Conservation (phyloP, 1,140 invertebrate genomes). For the Pogonognathellus flavescens region DNA sequence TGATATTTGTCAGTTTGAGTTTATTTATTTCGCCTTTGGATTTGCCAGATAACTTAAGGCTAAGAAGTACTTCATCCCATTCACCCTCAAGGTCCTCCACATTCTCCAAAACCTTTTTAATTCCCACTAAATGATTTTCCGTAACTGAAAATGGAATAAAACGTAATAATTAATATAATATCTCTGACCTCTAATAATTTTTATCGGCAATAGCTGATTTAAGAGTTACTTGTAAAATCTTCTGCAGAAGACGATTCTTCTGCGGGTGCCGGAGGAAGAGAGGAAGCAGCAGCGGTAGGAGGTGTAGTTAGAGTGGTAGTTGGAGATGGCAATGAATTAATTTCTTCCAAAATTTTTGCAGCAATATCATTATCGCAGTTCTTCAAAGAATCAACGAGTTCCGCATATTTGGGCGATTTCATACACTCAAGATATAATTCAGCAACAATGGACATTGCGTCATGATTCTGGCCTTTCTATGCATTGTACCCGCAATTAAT, state of each 20-base stretch:
- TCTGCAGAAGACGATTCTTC: not conserved
- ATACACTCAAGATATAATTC: not conserved
- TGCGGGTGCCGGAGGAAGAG: not conserved
- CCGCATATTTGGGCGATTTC: not conserved
- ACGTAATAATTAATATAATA: not conserved
- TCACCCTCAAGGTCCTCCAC: not conserved
- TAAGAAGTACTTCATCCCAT: not conserved
- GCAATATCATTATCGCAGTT: not conserved
- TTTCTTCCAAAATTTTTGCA: not conserved
- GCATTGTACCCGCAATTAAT: too few relatives aligned
- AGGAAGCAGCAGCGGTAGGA: not conserved
- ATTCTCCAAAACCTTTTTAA: not conserved
- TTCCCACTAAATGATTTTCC: not conserved
- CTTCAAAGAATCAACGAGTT: not conserved
- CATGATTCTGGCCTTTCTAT: too few relatives aligned
- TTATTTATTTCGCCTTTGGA: not conserved
- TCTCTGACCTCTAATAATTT: not conserved
- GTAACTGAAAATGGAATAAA: not conserved
- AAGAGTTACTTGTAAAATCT: not conserved
- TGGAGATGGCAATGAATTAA: not conserved
- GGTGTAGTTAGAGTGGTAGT: too few relatives aligned
- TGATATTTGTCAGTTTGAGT: not conserved
- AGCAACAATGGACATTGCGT: not conserved
- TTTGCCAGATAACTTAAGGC: not conserved
- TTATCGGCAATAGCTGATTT: not conserved